Conservation (phyloP, 2,113 vertebrate genomes). For the Microtus ochrogaster region DNA sequence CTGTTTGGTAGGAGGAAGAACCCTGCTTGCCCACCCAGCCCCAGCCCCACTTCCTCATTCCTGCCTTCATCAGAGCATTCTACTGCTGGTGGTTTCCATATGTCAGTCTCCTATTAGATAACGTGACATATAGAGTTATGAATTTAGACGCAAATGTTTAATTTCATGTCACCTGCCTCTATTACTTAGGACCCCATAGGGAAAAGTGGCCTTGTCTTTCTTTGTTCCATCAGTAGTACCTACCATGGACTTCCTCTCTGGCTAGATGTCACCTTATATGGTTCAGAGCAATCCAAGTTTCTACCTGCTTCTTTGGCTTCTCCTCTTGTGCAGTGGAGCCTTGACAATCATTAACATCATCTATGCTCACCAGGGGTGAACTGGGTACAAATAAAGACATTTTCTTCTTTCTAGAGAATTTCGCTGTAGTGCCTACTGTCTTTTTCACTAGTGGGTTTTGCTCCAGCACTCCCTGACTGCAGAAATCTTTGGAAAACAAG, state of each 20-base stretch:
- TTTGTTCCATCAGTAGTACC: neutral
- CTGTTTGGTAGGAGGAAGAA: neutral
- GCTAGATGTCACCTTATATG: neutral
- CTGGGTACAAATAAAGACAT: neutral
- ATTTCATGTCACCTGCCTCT: neutral
- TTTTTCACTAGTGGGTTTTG: neutral
- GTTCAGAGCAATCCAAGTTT: neutral
- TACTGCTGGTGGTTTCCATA: neutral
- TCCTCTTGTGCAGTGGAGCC: neutral
- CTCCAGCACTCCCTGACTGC: neutral
- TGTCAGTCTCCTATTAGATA: neutral
- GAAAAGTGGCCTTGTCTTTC: neutral
- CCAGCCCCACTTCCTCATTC: too few species aligned
- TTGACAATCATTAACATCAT: neutral
- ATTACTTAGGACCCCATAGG: neutral
- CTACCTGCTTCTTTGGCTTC: neutral
- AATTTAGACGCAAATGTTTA: neutral
- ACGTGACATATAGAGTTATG: neutral
- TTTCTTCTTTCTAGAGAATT: conserved; percentile 22
- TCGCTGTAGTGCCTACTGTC: neutral
- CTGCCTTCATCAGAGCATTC: neutral
- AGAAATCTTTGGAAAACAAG: conserved; percentile 11
- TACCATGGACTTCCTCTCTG: neutral
- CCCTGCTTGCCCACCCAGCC: too few species aligned
- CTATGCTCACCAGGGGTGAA: neutral